A percentile compares a stretch with the other conserved stretches of the same genome.
Evolutionary conservation across 1,140 invertebrate genomes (phyloP).

Genomic region (Penaeus vannamei): DNA sequence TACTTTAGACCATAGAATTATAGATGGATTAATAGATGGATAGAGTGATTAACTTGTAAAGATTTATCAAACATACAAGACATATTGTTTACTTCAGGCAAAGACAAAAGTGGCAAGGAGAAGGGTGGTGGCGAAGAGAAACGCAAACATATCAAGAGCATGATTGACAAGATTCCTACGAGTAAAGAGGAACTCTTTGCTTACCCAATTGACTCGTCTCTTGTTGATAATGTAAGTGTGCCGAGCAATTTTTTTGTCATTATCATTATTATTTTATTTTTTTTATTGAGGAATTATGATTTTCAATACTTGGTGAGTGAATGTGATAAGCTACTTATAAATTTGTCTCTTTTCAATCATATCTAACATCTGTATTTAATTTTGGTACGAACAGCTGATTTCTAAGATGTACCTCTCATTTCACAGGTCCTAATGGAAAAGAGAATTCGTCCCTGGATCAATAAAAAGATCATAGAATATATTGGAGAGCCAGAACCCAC

Average conservation of each 20-base stretch:
- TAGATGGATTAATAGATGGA: not conserved
- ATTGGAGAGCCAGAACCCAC: constrained; percentile 99
- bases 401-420: constrained; percentile 53
- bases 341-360: no score
- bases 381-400: not conserved
- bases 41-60: not conserved
- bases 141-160: constrained; percentile 93
- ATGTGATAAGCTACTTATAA: no score
- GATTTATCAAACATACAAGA: not conserved
- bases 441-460: constrained; percentile 98
- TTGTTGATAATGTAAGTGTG: constrained; percentile 82
- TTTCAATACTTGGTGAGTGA: no score
- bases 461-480: constrained; percentile 99
- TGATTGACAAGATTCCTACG: constrained; percentile 99
- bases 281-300: not conserved
- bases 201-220: constrained; percentile 92
- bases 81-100: constrained; percentile 71
- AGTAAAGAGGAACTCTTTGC: constrained; percentile 96
- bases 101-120: constrained; percentile 79
- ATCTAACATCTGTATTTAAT: not conserved
- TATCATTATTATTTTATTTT: constrained; percentile 26
- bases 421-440: constrained; percentile 90
- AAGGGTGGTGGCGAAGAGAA: constrained; percentile 87
- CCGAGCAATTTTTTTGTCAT: not conserved
- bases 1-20: no score